These are phyloP conservation scores for Aegypius monachus DNA, from an alignment of 2,113 vertebrate species.

Conservation along the genomic window DNA sequence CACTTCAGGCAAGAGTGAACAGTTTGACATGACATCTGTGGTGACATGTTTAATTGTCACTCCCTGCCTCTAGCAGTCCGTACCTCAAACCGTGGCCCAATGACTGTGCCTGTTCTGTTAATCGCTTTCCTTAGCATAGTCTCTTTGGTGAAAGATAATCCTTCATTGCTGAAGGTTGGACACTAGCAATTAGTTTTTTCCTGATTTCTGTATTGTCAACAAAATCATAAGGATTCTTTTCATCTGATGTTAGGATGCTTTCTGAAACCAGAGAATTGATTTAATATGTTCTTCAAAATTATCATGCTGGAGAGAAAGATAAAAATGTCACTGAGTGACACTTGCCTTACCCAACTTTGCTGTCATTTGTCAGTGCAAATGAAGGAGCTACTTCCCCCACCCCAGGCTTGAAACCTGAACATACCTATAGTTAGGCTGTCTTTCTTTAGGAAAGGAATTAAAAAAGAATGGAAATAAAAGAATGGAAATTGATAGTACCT, in stretches of 20 bases:
- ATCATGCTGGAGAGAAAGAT: not conserved
- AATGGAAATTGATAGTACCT: not conserved
- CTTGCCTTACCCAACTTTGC: not conserved
- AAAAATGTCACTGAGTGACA: not conserved
- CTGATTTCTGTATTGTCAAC: not conserved
- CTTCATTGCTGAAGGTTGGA: not conserved
- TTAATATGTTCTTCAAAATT: not conserved
- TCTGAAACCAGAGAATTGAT: not conserved
- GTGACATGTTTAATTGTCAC: not conserved
- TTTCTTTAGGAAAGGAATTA: not conserved
- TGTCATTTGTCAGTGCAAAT: not conserved
- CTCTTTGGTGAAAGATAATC: not conserved
- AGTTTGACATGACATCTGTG: rapidly evolving
- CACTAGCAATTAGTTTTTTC: not conserved
- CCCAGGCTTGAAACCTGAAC: not conserved
- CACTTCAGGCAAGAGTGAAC: not conserved
- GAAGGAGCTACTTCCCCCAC: not conserved
- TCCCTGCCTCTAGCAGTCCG: not conserved
- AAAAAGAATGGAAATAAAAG: not conserved
- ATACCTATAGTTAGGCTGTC: not conserved
- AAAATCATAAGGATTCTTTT: not conserved
- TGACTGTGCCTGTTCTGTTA: not conserved
- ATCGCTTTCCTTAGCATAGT: not conserved
- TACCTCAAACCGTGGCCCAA: not conserved
- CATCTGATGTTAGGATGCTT: not conserved